Percentiles rank a stretch among this genome's conserved stretches.
Evolutionary conservation across 2,797 vertebrate species (phyloP).

Genomic region (Caiman crocodilus): DNA sequence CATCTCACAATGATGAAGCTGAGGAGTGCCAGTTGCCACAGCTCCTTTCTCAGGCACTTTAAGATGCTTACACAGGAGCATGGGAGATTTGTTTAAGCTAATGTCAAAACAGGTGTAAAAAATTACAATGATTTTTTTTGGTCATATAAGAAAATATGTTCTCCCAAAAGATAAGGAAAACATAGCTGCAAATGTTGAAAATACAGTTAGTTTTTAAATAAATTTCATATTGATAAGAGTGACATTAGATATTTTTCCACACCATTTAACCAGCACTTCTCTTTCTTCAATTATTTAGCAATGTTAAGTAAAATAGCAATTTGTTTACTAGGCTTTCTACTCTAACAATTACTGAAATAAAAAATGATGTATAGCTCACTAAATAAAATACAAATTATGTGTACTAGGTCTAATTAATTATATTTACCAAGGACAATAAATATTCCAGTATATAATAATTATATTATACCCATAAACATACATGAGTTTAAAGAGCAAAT

Average conservation of each 20-base stretch:
- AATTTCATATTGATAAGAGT: constrained; percentile 49
- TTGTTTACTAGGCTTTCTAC: constrained; percentile 48
- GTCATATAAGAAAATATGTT: neutral
- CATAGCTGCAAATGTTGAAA: constrained; percentile 26
- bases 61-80: neutral
- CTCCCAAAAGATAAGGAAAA: neutral
- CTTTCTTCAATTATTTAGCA: constrained; percentile 71
- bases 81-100: neutral
- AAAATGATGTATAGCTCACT: constrained; percentile 39
- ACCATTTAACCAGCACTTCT: constrained; percentile 52
- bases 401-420: constrained; percentile 42
- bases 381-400: constrained; percentile 18
- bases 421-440: constrained; percentile 16
- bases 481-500: constrained; percentile 7
- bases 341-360: constrained; percentile 45
- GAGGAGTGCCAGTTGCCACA: neutral
- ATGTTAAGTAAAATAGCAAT: constrained; percentile 56
- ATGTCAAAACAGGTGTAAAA: neutral
- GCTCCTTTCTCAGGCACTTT: fast-evolving
- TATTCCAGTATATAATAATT: constrained; percentile 40
- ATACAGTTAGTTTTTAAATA: constrained; percentile 50
- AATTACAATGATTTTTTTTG: neutral
- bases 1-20: neutral
- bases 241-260: constrained; percentile 33
- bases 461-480: constrained; percentile 17